These are phyloP conservation scores for Notothenia coriiceps DNA, from an alignment of 2,113 vertebrate species.

Conservation along the genomic window DNA sequence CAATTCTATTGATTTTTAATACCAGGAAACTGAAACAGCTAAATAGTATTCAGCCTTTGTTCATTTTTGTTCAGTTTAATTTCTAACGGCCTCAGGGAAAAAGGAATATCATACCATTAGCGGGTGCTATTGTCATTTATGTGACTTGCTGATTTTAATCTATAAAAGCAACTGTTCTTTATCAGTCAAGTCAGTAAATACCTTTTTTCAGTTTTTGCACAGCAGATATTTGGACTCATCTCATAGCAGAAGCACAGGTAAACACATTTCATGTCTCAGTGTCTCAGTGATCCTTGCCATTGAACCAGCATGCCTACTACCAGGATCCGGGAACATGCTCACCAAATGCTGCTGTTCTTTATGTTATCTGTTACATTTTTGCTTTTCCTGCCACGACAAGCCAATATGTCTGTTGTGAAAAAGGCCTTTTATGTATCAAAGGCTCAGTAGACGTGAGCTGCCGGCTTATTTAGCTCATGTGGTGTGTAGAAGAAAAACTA, in stretches of 20 bases:
- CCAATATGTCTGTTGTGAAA: neutral
- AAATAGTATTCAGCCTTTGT: too few relatives aligned
- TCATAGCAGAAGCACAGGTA: neutral
- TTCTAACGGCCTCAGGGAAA: too few relatives aligned
- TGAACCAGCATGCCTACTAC: too few relatives aligned
- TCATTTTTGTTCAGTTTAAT: too few relatives aligned
- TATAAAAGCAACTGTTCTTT: neutral
- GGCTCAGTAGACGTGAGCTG: neutral
- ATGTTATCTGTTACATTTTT: too few relatives aligned
- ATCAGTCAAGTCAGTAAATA: neutral
- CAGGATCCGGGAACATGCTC: too few relatives aligned
- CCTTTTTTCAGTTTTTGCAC: neutral
- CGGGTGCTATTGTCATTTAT: neutral
- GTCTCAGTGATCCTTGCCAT: neutral
- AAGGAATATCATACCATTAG: too few relatives aligned
- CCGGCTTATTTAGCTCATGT: neutral
- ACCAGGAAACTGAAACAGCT: too few relatives aligned
- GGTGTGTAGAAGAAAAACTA: neutral
- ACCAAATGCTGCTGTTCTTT: too few relatives aligned
- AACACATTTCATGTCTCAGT: neutral
- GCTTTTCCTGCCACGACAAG: too few relatives aligned
- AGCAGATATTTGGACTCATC: too few relatives aligned
- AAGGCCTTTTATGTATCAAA: neutral
- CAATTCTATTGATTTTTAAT: too few relatives aligned
- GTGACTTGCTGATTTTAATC: neutral